A percentile compares a stretch with the other conserved stretches of the same genome.
phyloP scores from a whole-genome alignment of 1,140 invertebrate genomes.

The Drosophila trapezifrons region DNA sequence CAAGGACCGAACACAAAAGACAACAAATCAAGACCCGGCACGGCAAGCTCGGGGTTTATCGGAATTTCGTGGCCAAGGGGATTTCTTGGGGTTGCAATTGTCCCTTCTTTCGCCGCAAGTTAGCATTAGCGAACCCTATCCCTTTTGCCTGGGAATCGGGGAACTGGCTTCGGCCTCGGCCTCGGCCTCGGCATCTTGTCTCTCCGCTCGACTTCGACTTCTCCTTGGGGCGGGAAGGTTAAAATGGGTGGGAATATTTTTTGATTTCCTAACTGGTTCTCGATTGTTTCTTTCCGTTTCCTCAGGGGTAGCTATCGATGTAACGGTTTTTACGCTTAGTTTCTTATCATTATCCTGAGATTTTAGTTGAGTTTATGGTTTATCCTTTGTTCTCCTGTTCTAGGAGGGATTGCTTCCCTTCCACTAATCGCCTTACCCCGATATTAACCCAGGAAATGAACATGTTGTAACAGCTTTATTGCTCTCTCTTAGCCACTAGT shows the following conservation, averaged over 20 bases:
- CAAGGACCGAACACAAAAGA: constrained; percentile 30
- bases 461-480: constrained; percentile 40
- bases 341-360: constrained; percentile 15
- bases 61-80: constrained; percentile 41
- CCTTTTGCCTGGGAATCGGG: constrained; percentile 64
- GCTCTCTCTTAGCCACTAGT: constrained; percentile 43
- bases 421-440: constrained; percentile 15
- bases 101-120: constrained; percentile 23
- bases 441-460: constrained; percentile 41
- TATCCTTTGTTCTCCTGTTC: constrained; percentile 18
- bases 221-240: constrained; percentile 53
- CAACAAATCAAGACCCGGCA: constrained; percentile 50
- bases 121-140: constrained; percentile 31
- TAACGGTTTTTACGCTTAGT: constrained; percentile 24
- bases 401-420: constrained; percentile 20
- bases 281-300: constrained; percentile 39
- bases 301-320: constrained; percentile 17
- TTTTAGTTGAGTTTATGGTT: constrained; percentile 31
- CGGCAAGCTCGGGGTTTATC: constrained; percentile 37
- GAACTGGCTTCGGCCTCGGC: background rate
- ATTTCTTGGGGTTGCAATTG: constrained; percentile 44
- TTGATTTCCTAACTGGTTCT: constrained; percentile 61
- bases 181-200: constrained; percentile 37
- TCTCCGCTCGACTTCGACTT: constrained; percentile 60
- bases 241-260: constrained; percentile 83